Evolutionary conservation across 53 echinoderm and acorn worm genomes (phyloP), one percentile per base, ranked within the genome.

Genomic region (Henricia sp.): DNA sequence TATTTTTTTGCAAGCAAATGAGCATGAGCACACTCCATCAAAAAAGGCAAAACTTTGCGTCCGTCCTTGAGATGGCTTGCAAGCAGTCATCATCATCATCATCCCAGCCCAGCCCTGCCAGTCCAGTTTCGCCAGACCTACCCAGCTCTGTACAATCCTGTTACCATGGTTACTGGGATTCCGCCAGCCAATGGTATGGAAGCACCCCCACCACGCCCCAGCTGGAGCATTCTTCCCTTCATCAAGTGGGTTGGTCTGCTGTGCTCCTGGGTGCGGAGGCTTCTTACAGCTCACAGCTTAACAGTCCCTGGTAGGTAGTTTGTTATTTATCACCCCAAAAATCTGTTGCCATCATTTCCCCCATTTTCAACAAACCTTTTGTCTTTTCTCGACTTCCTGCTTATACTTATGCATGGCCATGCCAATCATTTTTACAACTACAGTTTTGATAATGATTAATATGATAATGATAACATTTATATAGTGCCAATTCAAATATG

Each of bases 51-150:
- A 60, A 73, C 23, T 85, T 85, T 73, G 85, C 85, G 23, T 73
- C 72, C 25, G 85, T 85, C 6, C 50, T 85, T 44, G 65, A 85
- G 40, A 60, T 73, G 51, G 85, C 85, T 29, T 85, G 85, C 63
- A 74, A 73, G 63, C 80, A 63, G 33, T 57, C 80, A 12, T 38
- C 43, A 42, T 27, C 77, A 42, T 59, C 77, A 37, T n/a, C n/a
- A n/a, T n/a, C n/a, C n/a, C n/a, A n/a, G n/a, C n/a, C n/a, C n/a
- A n/a, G 71, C 6, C 48, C 80, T 29, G 42, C 63, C 63, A 78
- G 64, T 20, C 16, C 8, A 1, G 43, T 35, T 32, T 23, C 64
- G 19, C 33, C 35, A 30, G 80, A 77, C 3, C 34, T 36, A 20
- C 52, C 51, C 2, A 33, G 17, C 23, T 5, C 25, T 32, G 24